Evolutionary conservation across 1,140 invertebrate species (phyloP).

Genomic region (Oryzaephilus surinamensis): DNA sequence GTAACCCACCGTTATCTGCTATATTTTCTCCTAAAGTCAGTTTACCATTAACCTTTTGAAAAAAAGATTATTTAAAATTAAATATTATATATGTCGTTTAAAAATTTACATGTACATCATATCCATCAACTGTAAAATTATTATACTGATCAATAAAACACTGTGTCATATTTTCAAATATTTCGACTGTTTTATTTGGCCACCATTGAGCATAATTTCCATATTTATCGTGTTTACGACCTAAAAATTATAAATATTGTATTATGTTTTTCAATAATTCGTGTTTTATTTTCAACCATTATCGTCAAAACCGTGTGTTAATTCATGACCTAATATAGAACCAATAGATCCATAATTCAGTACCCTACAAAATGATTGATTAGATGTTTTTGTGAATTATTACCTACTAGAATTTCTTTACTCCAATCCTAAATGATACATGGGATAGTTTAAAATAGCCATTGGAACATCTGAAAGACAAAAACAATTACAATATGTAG

Average conservation of each 20-base stretch:
- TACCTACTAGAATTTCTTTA: constrained; percentile 3
- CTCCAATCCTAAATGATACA: constrained; percentile 55
- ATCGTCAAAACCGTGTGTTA: constrained; percentile 77
- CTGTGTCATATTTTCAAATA: constrained; percentile 59
- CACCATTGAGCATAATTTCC: constrained; percentile 78
- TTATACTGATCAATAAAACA: constrained; percentile 88
- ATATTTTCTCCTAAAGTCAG: constrained; percentile 80
- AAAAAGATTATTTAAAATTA: not conserved
- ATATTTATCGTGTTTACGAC: constrained; percentile 59
- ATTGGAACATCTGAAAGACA: constrained; percentile 56
- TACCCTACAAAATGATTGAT: constrained; percentile 40
- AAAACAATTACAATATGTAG: constrained; percentile 3
- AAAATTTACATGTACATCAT: constrained; percentile 44
- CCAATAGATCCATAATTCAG: constrained; percentile 76
- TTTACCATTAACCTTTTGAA: constrained; percentile 73
- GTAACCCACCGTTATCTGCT: constrained; percentile 81
- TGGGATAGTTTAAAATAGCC: constrained; percentile 63
- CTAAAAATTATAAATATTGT: constrained; percentile 32
- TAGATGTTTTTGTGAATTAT: not conserved
- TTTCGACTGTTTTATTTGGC: constrained; percentile 59
- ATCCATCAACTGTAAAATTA: constrained; percentile 54
- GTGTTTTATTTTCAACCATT: constrained; percentile 39
- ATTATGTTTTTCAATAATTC: not conserved
- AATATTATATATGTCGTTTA: not conserved
- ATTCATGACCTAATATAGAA: constrained; percentile 68